Percentiles rank a stretch among this genome's conserved stretches.
These are phyloP conservation scores for Petrolisthes manimaculis DNA, from an alignment of 2,888 invertebrate genomes.

Conservation along the genomic window DNA sequence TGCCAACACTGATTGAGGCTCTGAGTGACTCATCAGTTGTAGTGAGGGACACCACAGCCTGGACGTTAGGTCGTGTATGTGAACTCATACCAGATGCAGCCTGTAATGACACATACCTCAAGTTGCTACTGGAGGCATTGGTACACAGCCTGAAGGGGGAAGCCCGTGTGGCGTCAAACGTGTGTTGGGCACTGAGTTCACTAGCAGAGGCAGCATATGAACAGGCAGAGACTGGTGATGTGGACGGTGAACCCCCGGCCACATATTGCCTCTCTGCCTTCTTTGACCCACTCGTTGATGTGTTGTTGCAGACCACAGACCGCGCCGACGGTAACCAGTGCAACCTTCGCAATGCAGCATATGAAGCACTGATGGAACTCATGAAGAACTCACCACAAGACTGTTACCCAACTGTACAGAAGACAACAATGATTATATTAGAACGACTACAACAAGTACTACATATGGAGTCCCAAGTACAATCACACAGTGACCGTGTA, in stretches of 20 bases:
- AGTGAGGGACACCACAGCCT: slow-evolving; percentile 96
- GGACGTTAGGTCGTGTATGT: slow-evolving; percentile 98
- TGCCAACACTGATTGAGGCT: slow-evolving; percentile 93
- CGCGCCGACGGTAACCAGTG: slow-evolving; percentile 87
- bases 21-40: slow-evolving; percentile 95
- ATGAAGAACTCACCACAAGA: slow-evolving; percentile 98
- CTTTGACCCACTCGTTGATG: slow-evolving; percentile 93
- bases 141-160: slow-evolving; percentile 77
- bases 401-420: slow-evolving; percentile 96
- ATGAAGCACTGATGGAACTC: slow-evolving; percentile 99
- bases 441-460: slow-evolving; percentile 93
- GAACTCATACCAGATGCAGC: slow-evolving; percentile 96
- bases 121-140: slow-evolving; percentile 73
- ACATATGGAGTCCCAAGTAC: slow-evolving; percentile 85
- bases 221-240: slow-evolving; percentile 76
- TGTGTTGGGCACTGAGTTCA: slow-evolving; percentile 99
- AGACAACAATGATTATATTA: slow-evolving; percentile 95
- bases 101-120: slow-evolving; percentile 86
- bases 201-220: slow-evolving; percentile 97
- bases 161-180: slow-evolving; percentile 96
- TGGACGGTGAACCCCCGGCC: slow-evolving; percentile 77
- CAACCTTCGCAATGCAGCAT: slow-evolving; percentile 95
- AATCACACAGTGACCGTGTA: slow-evolving; percentile 86
- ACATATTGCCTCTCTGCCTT: slow-evolving; percentile 94
- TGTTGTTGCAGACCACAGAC: slow-evolving; percentile 93